Conservation (phyloP, 2,113 vertebrate genomes). For the cattle (Bos taurus) region DNA sequence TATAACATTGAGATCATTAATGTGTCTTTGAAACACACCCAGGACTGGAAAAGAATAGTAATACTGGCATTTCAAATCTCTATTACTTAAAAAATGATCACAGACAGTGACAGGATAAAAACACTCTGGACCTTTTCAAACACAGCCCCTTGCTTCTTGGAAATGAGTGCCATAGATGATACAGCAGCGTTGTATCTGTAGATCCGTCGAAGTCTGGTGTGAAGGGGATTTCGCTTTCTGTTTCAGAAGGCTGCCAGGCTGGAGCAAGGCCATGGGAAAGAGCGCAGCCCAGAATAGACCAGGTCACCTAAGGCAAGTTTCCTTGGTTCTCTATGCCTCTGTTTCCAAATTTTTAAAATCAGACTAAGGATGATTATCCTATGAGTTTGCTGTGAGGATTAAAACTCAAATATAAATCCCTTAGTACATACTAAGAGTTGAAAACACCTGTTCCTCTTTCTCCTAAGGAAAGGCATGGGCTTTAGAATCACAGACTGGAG, state of each 20-base stretch:
- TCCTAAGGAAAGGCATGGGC: not conserved
- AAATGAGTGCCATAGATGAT: constrained; percentile 4
- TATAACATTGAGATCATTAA: constrained; percentile 67
- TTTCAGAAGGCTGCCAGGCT: not conserved
- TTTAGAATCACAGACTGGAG: not conserved
- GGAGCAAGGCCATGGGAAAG: not conserved
- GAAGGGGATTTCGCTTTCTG: not conserved
- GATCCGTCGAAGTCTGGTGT: not conserved
- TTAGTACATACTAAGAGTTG: not conserved
- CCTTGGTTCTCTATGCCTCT: not conserved
- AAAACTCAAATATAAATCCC: not conserved
- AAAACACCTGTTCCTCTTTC: not conserved
- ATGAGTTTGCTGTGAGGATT: not conserved
- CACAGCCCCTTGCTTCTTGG: not conserved
- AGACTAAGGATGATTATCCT: not conserved
- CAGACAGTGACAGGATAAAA: constrained; percentile 41
- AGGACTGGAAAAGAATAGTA: constrained; percentile 62
- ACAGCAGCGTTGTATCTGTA: not conserved
- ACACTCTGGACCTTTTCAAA: constrained; percentile 27
- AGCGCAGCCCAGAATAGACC: not conserved
- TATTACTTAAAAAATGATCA: constrained; percentile 38
- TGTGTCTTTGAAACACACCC: constrained; percentile 68
- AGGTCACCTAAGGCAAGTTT: not conserved
- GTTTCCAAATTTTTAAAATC: not conserved
- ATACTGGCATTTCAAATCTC: constrained; percentile 60